Conservation (phyloP, 2,113 vertebrate genomes). For the Tragelaphus strepsiceros region DNA sequence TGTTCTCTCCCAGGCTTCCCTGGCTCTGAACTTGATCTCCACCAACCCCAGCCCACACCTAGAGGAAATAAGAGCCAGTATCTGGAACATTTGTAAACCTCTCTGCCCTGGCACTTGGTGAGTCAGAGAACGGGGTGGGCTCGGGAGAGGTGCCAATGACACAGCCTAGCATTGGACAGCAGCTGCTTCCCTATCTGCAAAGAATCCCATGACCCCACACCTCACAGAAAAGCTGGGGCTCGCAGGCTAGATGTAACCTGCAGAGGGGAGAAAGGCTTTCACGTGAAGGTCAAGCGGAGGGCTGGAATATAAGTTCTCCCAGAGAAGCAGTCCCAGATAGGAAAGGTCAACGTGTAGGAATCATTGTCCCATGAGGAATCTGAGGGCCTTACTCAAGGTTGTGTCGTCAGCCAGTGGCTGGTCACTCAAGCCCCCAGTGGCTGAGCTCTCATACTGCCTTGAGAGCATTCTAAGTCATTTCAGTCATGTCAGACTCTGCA, state of each 20-base stretch:
- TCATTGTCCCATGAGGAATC: neutral
- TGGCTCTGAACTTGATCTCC: conserved; percentile 2
- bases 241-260: neutral
- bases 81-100: neutral
- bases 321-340: neutral
- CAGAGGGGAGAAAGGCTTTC: neutral
- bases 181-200: neutral
- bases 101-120: neutral
- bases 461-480: neutral
- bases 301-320: neutral
- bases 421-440: neutral
- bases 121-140: neutral
- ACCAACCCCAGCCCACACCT: neutral
- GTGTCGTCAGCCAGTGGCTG: neutral
- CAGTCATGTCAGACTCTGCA: neutral
- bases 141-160: neutral
- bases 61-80: neutral
- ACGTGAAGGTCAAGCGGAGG: neutral
- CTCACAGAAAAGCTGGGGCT: neutral
- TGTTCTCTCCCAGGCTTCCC: neutral
- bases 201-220: neutral
- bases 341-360: neutral
- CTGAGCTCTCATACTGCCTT: neutral
- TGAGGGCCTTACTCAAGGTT: neutral
- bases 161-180: neutral